Base-by-base conservation (phyloP, 2,888 invertebrate species). In the Nineta flava region DNA sequence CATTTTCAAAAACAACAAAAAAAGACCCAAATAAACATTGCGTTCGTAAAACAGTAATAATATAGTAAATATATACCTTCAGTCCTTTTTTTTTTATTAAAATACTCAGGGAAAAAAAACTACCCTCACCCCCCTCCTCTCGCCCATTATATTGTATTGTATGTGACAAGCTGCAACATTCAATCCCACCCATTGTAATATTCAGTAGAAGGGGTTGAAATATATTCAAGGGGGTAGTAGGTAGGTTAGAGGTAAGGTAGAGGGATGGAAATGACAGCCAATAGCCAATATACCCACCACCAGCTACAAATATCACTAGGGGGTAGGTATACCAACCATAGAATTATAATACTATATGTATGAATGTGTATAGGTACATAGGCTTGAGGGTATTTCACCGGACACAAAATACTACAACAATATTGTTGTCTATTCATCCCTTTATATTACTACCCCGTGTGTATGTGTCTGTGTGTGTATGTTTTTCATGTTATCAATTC, bases 261-360 rank as follows among this genome's bases (percentile, higher is more conserved):
- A 38, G 38, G 38, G 38, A 38, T 38, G 38, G 38, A 38, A 38
- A 38, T 15, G 38, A 44, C 44, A 44, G 44, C 44, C 44, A 44
- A 44, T 44, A 44, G 44, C 44, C 44, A 44, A 21, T 13, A 12
- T 26, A 26, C 19, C 44, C 44, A 44, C 42, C 42, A 16, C 44
- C 44, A 21, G 44, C 13, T 44, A 21, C 44, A 44, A 44, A 16
- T 16, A 44, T 44, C 44, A 26, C 38, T 12, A 38, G 38, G 38
- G 38, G 38, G 38, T 38, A 38, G 4, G 26, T 26, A 26, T 26
- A 26, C 26, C 26, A 26, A 26, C 26, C 26, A 26, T 26, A 26
- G 26, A 26, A 26, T 26, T 26, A 26, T 26, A 26, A 26, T 26
- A 38, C 38, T 6, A 35, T n/a, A n/a, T n/a, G 15, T 38, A 13